Evolutionary conservation across 2,797 vertebrate genomes (phyloP).

Genomic region (Lepilemur septentrionalis): DNA sequence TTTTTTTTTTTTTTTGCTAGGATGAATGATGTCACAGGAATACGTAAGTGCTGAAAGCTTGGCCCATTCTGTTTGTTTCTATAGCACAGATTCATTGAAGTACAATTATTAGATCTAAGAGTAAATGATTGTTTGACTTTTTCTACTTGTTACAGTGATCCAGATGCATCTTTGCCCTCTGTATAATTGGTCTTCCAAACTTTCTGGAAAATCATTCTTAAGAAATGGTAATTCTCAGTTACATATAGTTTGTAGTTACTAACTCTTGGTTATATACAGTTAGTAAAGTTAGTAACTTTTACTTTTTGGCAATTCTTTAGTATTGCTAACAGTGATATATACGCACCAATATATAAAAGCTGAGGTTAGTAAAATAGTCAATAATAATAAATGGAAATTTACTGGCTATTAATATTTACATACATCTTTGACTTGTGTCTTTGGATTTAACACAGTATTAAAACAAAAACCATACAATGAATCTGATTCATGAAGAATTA

Average conservation of each 20-base stretch:
- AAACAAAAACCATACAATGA: neutral
- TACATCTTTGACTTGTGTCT: neutral
- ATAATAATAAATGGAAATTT: neutral
- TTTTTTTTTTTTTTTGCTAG: neutral
- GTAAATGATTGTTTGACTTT: neutral
- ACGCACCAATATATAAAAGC: neutral
- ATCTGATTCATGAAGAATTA: neutral
- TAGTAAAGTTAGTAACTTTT: neutral
- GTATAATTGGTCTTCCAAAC: neutral
- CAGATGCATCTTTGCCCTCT: neutral
- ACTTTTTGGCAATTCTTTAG: neutral
- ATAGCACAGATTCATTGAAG: neutral
- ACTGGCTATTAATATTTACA: constrained; percentile 21
- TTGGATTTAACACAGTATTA: constrained; percentile 22
- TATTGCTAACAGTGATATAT: neutral
- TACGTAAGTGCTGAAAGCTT: neutral
- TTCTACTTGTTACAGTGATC: neutral
- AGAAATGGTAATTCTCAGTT: neutral
- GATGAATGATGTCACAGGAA: neutral
- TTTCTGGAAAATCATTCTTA: neutral
- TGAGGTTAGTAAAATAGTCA: neutral
- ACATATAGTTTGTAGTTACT: neutral
- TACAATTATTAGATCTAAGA: neutral
- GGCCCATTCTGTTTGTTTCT: neutral
- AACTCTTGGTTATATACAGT: neutral